These are phyloP conservation scores for Aegypius monachus DNA, from an alignment of 2,113 vertebrate species.

Conservation along the genomic window DNA sequence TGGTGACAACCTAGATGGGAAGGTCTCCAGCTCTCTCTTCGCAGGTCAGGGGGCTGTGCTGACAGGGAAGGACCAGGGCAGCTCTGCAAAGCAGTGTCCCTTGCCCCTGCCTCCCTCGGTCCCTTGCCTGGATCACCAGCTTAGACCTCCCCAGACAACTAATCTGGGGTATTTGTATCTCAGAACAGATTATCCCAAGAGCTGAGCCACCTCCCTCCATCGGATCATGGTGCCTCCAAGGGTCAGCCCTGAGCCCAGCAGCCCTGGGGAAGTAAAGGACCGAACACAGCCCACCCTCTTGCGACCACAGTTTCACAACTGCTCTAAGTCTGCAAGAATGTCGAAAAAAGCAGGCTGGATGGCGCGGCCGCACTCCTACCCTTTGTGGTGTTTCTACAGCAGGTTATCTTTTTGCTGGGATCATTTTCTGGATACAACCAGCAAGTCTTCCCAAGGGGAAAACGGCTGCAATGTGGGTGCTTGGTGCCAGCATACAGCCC, in stretches of 20 bases:
- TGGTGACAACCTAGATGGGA: background rate
- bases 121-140: background rate
- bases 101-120: background rate
- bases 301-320: background rate
- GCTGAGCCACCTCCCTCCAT: background rate
- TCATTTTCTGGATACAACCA: background rate
- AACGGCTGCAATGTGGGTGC: background rate
- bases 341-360: background rate
- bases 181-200: background rate
- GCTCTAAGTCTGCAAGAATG: background rate
- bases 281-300: background rate
- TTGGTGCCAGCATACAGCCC: background rate
- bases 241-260: background rate
- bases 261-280: background rate
- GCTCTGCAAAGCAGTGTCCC: background rate
- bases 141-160: background rate
- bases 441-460: background rate
- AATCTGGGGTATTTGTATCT: background rate
- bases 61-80: background rate
- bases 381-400: background rate
- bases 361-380: rapidly evolving
- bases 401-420: background rate
- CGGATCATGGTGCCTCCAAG: background rate
- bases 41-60: background rate
- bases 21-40: background rate